Evolutionary conservation across 2,113 vertebrate species (phyloP), one percentile per base, ranked within the genome.

Genomic region (Tragelaphus imberbis): DNA sequence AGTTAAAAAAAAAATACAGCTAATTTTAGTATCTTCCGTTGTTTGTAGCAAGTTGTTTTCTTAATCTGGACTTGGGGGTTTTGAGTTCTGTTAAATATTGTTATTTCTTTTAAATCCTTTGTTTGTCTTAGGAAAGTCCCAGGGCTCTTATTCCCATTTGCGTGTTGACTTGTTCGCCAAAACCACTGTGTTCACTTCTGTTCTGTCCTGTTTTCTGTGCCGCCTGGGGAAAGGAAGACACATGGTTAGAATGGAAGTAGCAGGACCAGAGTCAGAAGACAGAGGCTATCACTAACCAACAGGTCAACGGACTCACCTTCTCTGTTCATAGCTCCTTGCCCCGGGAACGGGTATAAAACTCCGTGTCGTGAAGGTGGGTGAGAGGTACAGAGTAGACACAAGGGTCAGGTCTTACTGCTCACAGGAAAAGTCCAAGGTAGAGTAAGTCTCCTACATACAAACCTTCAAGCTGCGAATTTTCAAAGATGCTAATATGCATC

Each of bases 91-190:
- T 56, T 97, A 96, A 98, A 96, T 96, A 91, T 61, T 95, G 81
- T 77, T 96, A 40, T 96, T 94, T 94, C 79, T 97, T 95, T 75
- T 75, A 97, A 95, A 97, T 86, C 90, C 88, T 68, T 59, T 95
- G 79, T 97, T 97, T 97, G 80, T 95, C 71, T 90, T 71, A 94
- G 96, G 93, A 94, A 97, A 97, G 92, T 94, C 96, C 96, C 97
- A 6, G 88, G 68, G 61, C 68, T 90, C 79, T 84, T 28, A 44
- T 96, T 97, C 55, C 94, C 16, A 14, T 91, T 77, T 79, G 87
- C 2, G 1, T 40, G 30, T 82, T 79, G 84, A 80, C 90, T 95
- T 15, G 12, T 47, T 93, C 0, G 0, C 61, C 84, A 49, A 44
- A 88, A 33, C 30, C 17, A 56, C 84, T 75, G 4, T 0, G 16